A percentile compares a stretch with the other conserved stretches of the same genome.
Conservation (phyloP, 2,888 invertebrate species). For the Drosophila ezoana region DNA sequence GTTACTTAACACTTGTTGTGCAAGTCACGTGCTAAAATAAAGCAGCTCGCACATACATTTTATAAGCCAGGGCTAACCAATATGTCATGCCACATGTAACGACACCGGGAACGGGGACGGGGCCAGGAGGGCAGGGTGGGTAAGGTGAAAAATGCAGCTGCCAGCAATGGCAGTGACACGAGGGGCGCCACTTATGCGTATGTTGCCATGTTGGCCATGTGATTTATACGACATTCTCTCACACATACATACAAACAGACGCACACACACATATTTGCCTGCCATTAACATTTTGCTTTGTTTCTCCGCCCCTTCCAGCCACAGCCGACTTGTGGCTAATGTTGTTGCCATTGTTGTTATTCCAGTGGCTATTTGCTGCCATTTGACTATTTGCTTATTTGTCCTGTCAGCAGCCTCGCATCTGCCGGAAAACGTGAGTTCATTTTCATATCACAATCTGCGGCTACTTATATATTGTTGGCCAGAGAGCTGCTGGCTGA, state of each 20-base stretch:
- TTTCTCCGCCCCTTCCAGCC: slow-evolving; percentile 10
- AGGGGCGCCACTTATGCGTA: slow-evolving; percentile 18
- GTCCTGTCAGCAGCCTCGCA: slow-evolving; percentile 24
- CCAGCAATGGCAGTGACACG: slow-evolving; percentile 12
- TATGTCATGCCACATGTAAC: slow-evolving; percentile 46
- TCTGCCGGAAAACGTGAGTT: slow-evolving; percentile 23
- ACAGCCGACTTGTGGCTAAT: slow-evolving; percentile 30
- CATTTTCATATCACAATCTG: slow-evolving; percentile 29
- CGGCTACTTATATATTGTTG: slow-evolving; percentile 13
- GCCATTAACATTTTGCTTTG: slow-evolving; percentile 67
- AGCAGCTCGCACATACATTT: slow-evolving; percentile 27
- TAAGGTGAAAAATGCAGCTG: slow-evolving; percentile 38
- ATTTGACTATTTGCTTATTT: slow-evolving; percentile 33
- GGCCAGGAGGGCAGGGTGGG: background rate
- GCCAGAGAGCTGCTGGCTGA: slow-evolving; percentile 21
- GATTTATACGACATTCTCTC: slow-evolving; percentile 68
- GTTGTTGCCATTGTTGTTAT: slow-evolving; percentile 23
- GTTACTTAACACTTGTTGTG: slow-evolving; percentile 58
- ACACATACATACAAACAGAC: slow-evolving; percentile 21
- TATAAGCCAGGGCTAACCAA: slow-evolving; percentile 37
- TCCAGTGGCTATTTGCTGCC: slow-evolving; percentile 11
- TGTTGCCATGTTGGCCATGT: slow-evolving; percentile 35
- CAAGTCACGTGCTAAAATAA: slow-evolving; percentile 66
- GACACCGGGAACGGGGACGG: background rate
- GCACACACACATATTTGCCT: slow-evolving; percentile 48